Conservation (phyloP, 2,888 invertebrate genomes). For the Catotricha subobsoleta region DNA sequence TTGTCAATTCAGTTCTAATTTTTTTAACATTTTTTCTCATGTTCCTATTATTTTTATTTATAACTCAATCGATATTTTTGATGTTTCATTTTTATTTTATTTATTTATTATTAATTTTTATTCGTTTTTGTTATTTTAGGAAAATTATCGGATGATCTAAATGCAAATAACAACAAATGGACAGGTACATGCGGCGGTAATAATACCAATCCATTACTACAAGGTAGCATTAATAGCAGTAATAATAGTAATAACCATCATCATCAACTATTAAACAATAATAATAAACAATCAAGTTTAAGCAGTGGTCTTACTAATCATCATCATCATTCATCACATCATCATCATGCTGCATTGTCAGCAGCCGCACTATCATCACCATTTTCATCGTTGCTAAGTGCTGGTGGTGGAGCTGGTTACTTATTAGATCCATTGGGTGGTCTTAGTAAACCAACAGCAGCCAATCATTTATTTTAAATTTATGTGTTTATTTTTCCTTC, state of each 20-base stretch:
- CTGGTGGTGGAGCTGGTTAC: slow-evolving; percentile 13
- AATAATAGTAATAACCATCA: slow-evolving; percentile 3
- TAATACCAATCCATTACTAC: slow-evolving; percentile 12
- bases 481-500: too few relatives aligned
- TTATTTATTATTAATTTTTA: neutral
- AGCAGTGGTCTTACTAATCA: slow-evolving; percentile 7
- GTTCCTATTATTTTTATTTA: neutral
- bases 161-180: slow-evolving; percentile 14
- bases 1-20: slow-evolving; percentile 5
- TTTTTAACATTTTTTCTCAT: neutral
- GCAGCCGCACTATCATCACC: slow-evolving; percentile 14
- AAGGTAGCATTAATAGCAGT: slow-evolving; percentile 4
- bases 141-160: slow-evolving; percentile 13
- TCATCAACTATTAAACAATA: slow-evolving; percentile 7
- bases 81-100: neutral
- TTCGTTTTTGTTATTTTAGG: slow-evolving; percentile 9
- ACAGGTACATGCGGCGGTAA: too few relatives aligned
- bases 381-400: slow-evolving; percentile 13
- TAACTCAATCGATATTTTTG: neutral
- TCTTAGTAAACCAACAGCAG: slow-evolving; percentile 10
- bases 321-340: slow-evolving; percentile 11
- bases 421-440: slow-evolving; percentile 15
- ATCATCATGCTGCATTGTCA: slow-evolving; percentile 12
- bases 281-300: slow-evolving; percentile 8
- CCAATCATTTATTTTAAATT: slow-evolving; percentile 11